These are phyloP conservation scores for Chloroceryle inda DNA, from an alignment of 2,797 vertebrate genomes.

Conservation along the genomic window DNA sequence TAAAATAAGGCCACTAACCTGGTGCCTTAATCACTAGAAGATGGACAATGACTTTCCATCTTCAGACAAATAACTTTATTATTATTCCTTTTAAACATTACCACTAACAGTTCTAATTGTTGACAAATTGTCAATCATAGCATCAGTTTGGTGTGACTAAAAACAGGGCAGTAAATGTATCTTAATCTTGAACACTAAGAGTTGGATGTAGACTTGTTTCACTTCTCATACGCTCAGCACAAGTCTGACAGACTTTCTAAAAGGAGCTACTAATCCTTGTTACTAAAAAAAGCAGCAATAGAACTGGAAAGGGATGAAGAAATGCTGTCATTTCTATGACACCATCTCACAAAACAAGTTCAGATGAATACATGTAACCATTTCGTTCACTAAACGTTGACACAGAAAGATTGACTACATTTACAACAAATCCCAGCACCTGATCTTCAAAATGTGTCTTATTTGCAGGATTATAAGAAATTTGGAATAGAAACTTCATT, in stretches of 20 bases:
- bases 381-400: neutral
- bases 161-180: neutral
- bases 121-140: neutral
- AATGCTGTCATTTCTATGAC: constrained; percentile 19
- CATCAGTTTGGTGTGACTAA: neutral
- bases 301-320: constrained; percentile 21
- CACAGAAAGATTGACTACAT: neutral
- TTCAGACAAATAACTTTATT: neutral
- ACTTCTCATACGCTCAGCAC: no score
- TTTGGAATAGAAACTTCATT: neutral
- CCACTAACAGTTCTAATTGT: neutral
- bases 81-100: neutral
- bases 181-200: neutral
- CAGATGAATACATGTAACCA: neutral
- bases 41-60: neutral
- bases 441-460: neutral
- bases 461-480: neutral
- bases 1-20: neutral
- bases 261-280: constrained; percentile 58
- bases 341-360: constrained; percentile 25
- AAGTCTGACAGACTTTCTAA: constrained; percentile 42
- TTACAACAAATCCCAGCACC: neutral
- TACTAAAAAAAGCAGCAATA: constrained; percentile 65
- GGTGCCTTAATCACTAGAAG: neutral
- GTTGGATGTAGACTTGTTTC: neutral